These are phyloP conservation scores for Sarcophilus harrisii DNA, from an alignment of 2,797 vertebrate species.

Conservation along the genomic window DNA sequence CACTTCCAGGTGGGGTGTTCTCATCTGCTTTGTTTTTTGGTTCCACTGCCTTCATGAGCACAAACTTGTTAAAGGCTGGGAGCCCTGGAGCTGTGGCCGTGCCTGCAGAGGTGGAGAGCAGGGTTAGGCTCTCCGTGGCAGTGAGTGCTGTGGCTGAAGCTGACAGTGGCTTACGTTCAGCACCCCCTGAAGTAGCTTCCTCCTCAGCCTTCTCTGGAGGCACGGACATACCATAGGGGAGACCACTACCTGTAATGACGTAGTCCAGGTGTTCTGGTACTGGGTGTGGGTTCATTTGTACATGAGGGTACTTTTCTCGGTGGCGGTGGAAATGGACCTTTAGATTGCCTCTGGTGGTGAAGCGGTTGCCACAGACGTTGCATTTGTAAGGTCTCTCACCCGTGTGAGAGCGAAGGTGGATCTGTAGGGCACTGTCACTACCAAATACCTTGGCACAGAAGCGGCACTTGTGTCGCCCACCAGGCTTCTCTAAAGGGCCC, in stretches of 20 bases:
- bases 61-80: conserved; percentile 83
- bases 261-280: conserved; percentile 91
- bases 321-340: conserved; percentile 95
- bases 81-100: conserved; percentile 71
- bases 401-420: conserved; percentile 95
- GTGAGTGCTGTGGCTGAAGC: conserved; percentile 78
- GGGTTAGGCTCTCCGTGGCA: conserved; percentile 81
- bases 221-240: conserved; percentile 85
- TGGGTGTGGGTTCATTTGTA: conserved; percentile 93
- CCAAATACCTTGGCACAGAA: conserved; percentile 94
- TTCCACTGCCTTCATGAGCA: conserved; percentile 84
- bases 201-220: conserved; percentile 83
- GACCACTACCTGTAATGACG: conserved; percentile 82
- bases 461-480: conserved; percentile 89
- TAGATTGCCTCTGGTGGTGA: conserved; percentile 94
- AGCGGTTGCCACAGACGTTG: conserved; percentile 94
- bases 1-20: conserved; percentile 85
- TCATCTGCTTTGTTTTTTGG: conserved; percentile 83
- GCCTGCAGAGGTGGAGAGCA: conserved; percentile 77
- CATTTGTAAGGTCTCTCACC: conserved; percentile 95
- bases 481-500: conserved; percentile 81
- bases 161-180: conserved; percentile 83
- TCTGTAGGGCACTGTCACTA: conserved; percentile 93
- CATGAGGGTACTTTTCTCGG: conserved; percentile 93
- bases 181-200: conserved; percentile 49